These are phyloP conservation scores for Calliphora vomitoria DNA, from an alignment of 2,888 invertebrate genomes.

Conservation along the genomic window DNA sequence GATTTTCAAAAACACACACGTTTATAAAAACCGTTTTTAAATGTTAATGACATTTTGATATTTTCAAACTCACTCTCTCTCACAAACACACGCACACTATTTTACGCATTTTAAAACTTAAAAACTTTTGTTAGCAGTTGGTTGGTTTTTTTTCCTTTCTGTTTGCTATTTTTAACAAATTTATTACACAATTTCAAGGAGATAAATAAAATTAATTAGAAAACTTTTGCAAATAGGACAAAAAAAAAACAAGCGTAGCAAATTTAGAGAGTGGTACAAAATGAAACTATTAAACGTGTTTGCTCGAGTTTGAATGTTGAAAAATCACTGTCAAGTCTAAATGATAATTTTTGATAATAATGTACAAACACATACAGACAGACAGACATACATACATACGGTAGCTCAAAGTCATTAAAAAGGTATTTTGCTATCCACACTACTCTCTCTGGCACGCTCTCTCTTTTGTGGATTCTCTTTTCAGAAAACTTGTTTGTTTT, in stretches of 20 bases:
- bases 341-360: constrained; percentile 66
- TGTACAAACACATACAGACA: background rate
- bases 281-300: constrained; percentile 41
- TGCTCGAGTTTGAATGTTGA: constrained; percentile 69
- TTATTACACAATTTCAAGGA: constrained; percentile 23
- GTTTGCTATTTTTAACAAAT: background rate
- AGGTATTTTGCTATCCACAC: background rate
- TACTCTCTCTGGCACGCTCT: background rate
- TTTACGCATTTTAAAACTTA: background rate
- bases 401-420: constrained; percentile 1
- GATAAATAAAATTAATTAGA: constrained; percentile 46
- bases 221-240: constrained; percentile 31
- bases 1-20: background rate
- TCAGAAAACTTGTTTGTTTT: background rate
- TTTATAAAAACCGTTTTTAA: constrained; percentile 9
- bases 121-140: constrained; percentile 10
- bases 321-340: constrained; percentile 78
- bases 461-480: background rate
- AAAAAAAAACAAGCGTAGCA: background rate
- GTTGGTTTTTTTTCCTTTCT: background rate
- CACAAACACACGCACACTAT: background rate
- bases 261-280: background rate
- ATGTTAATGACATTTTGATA: constrained; percentile 28
- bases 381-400: background rate
- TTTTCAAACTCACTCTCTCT: background rate